Base-by-base conservation (phyloP, 2,113 vertebrate genomes). In the Grallaria varia region DNA sequence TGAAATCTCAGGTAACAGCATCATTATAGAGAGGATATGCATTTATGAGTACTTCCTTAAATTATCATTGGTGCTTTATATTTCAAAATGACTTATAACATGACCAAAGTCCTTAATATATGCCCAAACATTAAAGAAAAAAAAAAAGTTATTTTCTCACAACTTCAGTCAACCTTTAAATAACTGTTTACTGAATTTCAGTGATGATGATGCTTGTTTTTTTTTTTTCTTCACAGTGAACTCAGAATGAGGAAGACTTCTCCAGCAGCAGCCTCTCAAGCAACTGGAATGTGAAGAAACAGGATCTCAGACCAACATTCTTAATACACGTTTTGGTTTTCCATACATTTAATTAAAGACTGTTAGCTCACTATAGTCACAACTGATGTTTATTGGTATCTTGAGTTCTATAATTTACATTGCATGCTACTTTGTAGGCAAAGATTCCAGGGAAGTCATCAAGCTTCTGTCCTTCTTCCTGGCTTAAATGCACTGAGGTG, bases 1-100 rank as follows among this genome's bases (percentile, higher is more conserved):
- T 96, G 81, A 95, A 94, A 89, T 91, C 64, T 90, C 77, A 80
- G 71, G 87, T 96, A 96, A 89, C 49, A 66, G 44, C 56, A 60
- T 91, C 78, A 69, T 96, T 96, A 93, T 71, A 83, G 75, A 90
- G 47, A 75, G 59, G 40, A 91, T 91, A 93, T 30, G 72, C 62
- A 90, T 84, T 82, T 95, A 27, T 55, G 77, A 80, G 30, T 42
- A 74, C 30, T 96, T 85, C 50, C 73, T 84, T 83, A 91, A 93
- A 90, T 77, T 62, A 71, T 19, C 78, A 58, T 72, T 37, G 24
- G 52, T 76, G 44, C 22, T 93, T 96, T 84, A 72, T 33, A 68
- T 90, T 96, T 95, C 52, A 72, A 78, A 96, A 91, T 64, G 8
- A 83, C 55, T 75, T n/a, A 75, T 73, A 76, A 75, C 18, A 68